Percentiles rank a stretch among this genome's conserved stretches.
These are phyloP conservation scores for Clarias pachynema DNA, from an alignment of 2,797 vertebrate species.

Conservation along the genomic window DNA sequence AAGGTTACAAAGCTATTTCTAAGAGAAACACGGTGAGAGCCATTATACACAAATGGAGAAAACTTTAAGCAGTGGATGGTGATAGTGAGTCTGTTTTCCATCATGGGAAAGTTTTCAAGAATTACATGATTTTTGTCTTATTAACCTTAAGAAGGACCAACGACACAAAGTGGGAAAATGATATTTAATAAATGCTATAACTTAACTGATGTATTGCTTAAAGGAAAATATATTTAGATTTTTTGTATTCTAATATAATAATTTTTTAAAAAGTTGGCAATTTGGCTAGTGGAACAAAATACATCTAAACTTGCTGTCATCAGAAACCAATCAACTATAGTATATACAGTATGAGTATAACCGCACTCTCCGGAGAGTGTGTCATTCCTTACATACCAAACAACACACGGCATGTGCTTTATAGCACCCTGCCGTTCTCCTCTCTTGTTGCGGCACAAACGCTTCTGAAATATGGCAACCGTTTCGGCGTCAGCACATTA, in stretches of 20 bases:
- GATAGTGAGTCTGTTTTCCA: neutral
- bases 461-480: conserved; percentile 49
- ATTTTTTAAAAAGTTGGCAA: neutral
- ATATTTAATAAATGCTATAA: neutral
- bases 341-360: neutral
- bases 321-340: neutral
- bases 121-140: neutral
- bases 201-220: neutral
- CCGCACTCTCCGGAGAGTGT: neutral
- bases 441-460: conserved; percentile 61
- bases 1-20: too few species aligned
- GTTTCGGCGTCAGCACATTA: conserved; percentile 49
- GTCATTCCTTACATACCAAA: neutral
- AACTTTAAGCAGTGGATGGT: too few species aligned
- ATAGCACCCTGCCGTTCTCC: conserved; percentile 64
- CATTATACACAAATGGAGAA: too few species aligned
- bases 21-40: too few species aligned
- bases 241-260: neutral
- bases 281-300: neutral
- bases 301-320: too few species aligned
- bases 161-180: neutral
- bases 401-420: conserved; percentile 12
- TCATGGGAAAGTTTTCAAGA: neutral
- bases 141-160: neutral
- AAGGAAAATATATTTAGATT: neutral